These are phyloP conservation scores for Plebejus melissa DNA, from an alignment of 2,888 invertebrate genomes.

Conservation along the genomic window DNA sequence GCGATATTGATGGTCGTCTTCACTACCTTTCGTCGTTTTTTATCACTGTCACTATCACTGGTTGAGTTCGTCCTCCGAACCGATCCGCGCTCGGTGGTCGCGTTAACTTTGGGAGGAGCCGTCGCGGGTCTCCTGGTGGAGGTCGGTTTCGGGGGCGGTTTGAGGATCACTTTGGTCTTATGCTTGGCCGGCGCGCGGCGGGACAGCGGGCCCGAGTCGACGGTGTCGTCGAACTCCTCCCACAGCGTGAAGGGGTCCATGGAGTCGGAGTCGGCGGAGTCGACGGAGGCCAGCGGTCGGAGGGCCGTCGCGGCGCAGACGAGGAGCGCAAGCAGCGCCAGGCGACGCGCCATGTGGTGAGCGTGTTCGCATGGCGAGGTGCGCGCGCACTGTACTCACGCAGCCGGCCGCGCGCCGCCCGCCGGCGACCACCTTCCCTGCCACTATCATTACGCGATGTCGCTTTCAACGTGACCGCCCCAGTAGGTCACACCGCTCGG, in stretches of 20 bases:
- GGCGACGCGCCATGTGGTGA: constrained; percentile 74
- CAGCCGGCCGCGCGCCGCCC: constrained; percentile 42
- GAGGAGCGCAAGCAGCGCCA: constrained; percentile 73
- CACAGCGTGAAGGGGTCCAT: constrained; percentile 58
- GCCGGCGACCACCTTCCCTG: constrained; percentile 58
- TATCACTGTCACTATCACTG: constrained; percentile 50
- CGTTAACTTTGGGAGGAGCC: not conserved
- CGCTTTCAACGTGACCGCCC: constrained; percentile 64
- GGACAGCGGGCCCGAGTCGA: constrained; percentile 52
- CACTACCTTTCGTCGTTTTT: constrained; percentile 56
- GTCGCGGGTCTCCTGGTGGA: constrained; percentile 50
- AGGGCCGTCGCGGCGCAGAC: constrained; percentile 57
- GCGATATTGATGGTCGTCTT: constrained; percentile 69
- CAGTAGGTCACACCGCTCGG: constrained; percentile 63
- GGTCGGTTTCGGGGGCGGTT: constrained; percentile 56
- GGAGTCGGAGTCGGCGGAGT: constrained; percentile 54
- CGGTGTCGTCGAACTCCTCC: constrained; percentile 64
- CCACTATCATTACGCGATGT: constrained; percentile 64
- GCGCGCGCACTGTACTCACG: constrained; percentile 70
- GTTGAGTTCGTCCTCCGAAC: not conserved
- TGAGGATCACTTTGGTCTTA: constrained; percentile 58
- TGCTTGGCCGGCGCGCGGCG: constrained; percentile 42
- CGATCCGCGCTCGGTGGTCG: not conserved
- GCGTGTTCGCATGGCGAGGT: constrained; percentile 77
- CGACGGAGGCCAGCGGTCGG: constrained; percentile 49